These are phyloP conservation scores for Danio choprae DNA, from an alignment of 2,797 vertebrate species.

Conservation along the genomic window DNA sequence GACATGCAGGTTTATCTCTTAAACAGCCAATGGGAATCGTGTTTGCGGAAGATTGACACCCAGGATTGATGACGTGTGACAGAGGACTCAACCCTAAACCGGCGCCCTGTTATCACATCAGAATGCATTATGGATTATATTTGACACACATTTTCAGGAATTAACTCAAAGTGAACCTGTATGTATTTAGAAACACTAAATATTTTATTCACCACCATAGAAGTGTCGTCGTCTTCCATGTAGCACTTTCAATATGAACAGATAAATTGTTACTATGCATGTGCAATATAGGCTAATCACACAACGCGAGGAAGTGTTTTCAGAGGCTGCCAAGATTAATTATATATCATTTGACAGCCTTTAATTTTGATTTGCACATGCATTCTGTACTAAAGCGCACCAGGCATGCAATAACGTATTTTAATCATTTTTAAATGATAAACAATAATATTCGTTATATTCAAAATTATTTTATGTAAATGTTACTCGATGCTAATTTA, in stretches of 20 bases:
- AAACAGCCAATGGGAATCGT: conserved; percentile 39
- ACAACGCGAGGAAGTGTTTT: neutral
- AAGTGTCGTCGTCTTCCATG: no score
- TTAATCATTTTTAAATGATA: no score
- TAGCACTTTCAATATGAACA: neutral
- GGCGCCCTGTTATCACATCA: neutral
- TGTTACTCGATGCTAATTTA: no score
- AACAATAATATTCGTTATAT: no score
- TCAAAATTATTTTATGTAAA: no score
- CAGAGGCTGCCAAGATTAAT: neutral
- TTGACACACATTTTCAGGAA: neutral
- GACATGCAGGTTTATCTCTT: neutral
- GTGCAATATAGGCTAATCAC: neutral
- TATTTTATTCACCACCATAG: neutral
- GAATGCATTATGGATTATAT: neutral
- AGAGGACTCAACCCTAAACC: neutral
- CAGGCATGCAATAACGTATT: neutral
- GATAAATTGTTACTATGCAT: neutral
- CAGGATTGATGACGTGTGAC: neutral
- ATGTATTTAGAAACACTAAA: neutral
- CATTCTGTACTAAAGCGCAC: neutral
- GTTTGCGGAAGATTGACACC: conserved; percentile 20
- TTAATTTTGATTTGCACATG: neutral
- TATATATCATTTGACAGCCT: neutral
- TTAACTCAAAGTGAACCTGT: neutral